Conservation (phyloP, 2,797 vertebrate species). For the Psittacula derbiana region DNA sequence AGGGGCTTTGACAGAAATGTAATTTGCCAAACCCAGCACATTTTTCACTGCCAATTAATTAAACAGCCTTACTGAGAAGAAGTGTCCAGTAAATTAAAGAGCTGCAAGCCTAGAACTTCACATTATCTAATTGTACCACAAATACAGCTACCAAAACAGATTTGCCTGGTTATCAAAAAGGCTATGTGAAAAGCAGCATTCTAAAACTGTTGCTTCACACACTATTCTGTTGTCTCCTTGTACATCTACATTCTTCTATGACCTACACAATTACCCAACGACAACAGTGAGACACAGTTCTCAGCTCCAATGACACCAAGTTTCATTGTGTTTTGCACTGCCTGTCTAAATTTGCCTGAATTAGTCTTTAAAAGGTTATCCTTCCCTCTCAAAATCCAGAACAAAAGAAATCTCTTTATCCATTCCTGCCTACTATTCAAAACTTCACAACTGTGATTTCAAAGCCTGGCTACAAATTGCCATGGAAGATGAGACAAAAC, state of each 20-base stretch:
- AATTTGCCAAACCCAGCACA: conserved; percentile 61
- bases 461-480: neutral
- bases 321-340: neutral
- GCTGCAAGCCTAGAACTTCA: conserved; percentile 18
- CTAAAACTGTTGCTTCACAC: neutral
- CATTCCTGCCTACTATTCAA: neutral
- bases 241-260: neutral
- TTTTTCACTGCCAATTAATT: conserved; percentile 72
- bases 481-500: neutral
- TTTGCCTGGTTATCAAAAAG: neutral
- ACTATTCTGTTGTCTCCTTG: neutral
- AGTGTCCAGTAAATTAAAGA: conserved; percentile 64
- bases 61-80: conserved; percentile 34
- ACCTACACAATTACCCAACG: neutral
- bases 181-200: neutral
- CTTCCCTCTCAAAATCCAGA: neutral
- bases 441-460: neutral
- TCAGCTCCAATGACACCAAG: neutral
- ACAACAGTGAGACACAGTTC: neutral
- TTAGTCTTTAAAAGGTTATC: neutral
- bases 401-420: neutral
- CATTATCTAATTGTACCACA: conserved; percentile 62
- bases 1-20: conserved; percentile 39
- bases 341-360: neutral
- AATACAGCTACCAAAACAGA: conserved; percentile 28